Base-by-base conservation (phyloP, 2,888 invertebrate species). In the Neoscelio sp. region DNA sequence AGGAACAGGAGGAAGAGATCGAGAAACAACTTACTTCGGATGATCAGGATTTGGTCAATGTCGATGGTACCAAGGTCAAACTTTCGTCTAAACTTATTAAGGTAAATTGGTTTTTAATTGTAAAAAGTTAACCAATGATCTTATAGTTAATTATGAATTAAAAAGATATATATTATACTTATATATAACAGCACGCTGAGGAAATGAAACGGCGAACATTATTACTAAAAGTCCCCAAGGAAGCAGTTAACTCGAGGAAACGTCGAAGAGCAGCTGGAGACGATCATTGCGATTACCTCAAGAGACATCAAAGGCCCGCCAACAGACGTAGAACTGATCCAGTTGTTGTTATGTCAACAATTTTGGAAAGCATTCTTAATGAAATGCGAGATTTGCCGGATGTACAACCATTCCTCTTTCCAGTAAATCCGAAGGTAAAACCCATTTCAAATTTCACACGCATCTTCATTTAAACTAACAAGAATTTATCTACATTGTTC, bases 241-340 rank as follows among this genome's bases (percentile, higher is more conserved):
- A 94, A 87, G 94, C 93, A 35, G 93, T 93, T 87, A 93, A 90
- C 75, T 92, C 92, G 48, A 90, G 92, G 73, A 95, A 95, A 88
- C 92, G 95, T 67, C 91, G 95, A 13, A 92, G 95, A 42, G 94
- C 94, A 10, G 91, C 91, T 0, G 92, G 92, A 2, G 95, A 95
- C 76, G 92, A 95, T 60, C 96, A 96, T 85, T 96, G 96, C 90
- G 99, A 99, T 91, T 99, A 99, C 86, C 91, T 98, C 2, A 97
- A 96, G 83, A 93, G 94, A 13, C 95, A 95, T 74, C 94, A 94
- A 77, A 93, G 95, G 82, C 96, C 97, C 0, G 96, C 97, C 0
- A 98, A 99, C 88, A 92, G 99, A 4, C 92, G 98, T 0, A 93
- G 99, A 38, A 98, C 98, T 0, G 99, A 99, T 91, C 99, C 99